Conservation (phyloP, 2,113 vertebrate genomes). For the Zootoca vivipara region DNA sequence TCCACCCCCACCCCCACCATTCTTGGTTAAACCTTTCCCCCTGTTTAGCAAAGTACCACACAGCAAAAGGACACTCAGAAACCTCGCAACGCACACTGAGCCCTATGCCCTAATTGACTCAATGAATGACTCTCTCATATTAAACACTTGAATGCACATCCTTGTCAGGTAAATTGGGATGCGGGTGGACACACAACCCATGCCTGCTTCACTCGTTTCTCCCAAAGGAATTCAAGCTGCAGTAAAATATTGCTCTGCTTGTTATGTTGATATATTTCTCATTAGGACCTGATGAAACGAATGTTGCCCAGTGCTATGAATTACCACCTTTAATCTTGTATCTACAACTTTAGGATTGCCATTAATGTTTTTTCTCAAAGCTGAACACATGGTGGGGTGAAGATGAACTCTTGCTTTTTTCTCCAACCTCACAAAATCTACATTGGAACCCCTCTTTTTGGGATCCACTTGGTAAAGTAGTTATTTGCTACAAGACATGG, state of each 20-base stretch:
- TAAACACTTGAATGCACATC: neutral
- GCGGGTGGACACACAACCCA: neutral
- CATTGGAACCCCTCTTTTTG: neutral
- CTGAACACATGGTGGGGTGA: neutral
- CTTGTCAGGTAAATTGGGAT: neutral
- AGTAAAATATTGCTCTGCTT: neutral
- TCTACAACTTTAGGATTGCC: too few species aligned
- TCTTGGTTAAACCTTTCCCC: too few species aligned
- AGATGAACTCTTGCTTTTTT: neutral
- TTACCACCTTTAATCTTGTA: neutral
- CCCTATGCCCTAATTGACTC: neutral
- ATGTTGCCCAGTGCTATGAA: neutral
- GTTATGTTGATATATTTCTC: conserved; percentile 5
- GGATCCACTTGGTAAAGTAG: neutral
- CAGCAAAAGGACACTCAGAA: neutral
- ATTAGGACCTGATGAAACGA: neutral
- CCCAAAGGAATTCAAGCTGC: neutral
- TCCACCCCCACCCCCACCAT: too few species aligned
- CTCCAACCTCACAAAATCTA: neutral
- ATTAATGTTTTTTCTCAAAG: neutral
- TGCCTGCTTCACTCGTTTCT: neutral
- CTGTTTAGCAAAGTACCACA: neutral
- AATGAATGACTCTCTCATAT: neutral
- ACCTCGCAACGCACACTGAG: neutral
- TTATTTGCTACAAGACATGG: neutral